Evolutionary conservation across 2,113 vertebrate species (phyloP).

Genomic region (Ptilonorhynchus violaceus): DNA sequence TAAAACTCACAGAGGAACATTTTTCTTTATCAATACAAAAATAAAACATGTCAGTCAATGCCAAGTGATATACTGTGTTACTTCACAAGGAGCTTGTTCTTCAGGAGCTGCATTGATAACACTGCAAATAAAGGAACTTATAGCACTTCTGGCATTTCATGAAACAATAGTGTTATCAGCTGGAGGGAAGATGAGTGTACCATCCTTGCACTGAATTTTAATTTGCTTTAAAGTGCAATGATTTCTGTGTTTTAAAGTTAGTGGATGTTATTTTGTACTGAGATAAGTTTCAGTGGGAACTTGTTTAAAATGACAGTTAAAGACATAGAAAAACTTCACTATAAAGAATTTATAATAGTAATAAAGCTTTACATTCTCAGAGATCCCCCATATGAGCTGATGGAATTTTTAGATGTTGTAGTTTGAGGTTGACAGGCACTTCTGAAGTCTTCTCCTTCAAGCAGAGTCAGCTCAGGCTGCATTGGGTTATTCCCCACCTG

Average conservation of each 20-base stretch:
- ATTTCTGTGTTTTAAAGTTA: not conserved
- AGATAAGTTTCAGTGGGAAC: not conserved
- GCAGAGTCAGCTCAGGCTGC: not conserved
- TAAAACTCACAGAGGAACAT: not conserved
- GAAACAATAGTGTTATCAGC: not conserved
- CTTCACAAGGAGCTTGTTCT: not conserved
- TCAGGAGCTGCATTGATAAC: not conserved
- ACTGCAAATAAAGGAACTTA: not conserved
- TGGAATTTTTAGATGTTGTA: not conserved
- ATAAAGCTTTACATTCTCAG: not conserved
- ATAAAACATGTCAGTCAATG: slow-evolving; percentile 22
- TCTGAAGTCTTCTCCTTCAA: not conserved
- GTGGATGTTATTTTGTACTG: not conserved
- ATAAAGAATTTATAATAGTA: not conserved
- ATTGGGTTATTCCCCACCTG: not conserved
- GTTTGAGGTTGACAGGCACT: not conserved
- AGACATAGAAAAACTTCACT: not conserved
- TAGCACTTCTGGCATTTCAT: not conserved
- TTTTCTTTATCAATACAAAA: not conserved
- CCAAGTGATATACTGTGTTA: not conserved
- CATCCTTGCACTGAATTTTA: not conserved
- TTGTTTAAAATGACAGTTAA: not conserved
- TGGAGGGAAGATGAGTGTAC: not conserved
- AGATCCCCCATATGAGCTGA: not conserved
- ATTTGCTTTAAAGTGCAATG: not conserved